Base-by-base conservation (phyloP, 1,140 invertebrate genomes). In the Dermatophagoides farinae region DNA sequence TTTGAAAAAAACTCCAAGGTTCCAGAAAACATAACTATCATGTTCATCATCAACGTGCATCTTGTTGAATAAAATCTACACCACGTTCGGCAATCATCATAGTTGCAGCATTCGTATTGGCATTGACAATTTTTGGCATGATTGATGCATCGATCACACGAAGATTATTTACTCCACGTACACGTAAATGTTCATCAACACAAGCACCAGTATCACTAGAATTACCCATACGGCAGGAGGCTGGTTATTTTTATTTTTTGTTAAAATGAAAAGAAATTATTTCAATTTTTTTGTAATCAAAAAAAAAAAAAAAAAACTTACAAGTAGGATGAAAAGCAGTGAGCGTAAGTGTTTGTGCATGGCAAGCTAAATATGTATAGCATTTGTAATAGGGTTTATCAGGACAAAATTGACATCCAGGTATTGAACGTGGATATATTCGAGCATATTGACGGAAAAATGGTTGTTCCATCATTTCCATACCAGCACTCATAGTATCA, bases 31-130 rank as follows among this genome's bases (percentile, higher is more conserved):
- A n/a, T n/a, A n/a, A n/a, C n/a, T n/a, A n/a, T n/a, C 14, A 20
- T n/a, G n/a, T n/a, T n/a, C n/a, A n/a, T 44, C 1, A n/a, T n/a
- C n/a, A n/a, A n/a, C n/a, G n/a, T n/a, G 14, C 1, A 53, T 53
- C 54, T 20, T 41, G 20, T 22, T 31, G 16, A n/a, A 59, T 22
- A 18, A 43, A 47, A 12, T 88, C 85, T 0, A 84, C 77, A 1
- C 82, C 85, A 69, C 88, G 90, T 68, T 93, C 89, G 0, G 76
- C 86, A 38, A 88, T 85, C 85, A 87, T 87, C 46, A 88, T 83
- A 6, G 80, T 74, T 0, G 84, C 81, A 10, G 84, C 84, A 67
- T 87, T 87, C 0, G 85, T 87, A 63, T 88, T 88, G 0, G 83
- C 85, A 58, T 82, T 85, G 0, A 86, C 82, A 41, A 86, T 71